Percentiles rank a stretch among this genome's conserved stretches.
These are phyloP conservation scores for Patella depressa DNA, from an alignment of 2,888 invertebrate species.

Conservation along the genomic window DNA sequence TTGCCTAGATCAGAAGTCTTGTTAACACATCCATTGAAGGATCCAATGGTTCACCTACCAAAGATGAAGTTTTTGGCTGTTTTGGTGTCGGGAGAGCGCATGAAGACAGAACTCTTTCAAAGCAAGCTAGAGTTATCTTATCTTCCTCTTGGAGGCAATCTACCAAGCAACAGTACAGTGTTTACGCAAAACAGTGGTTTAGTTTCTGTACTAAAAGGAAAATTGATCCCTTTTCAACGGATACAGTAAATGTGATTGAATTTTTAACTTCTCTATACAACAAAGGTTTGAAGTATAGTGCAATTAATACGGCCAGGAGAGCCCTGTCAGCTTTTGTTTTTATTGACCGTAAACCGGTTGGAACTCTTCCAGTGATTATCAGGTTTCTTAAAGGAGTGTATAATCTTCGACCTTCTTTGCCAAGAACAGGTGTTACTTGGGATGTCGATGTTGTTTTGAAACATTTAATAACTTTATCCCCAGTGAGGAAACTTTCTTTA, in stretches of 20 bases:
- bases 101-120: background rate
- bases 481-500: conserved; percentile 1
- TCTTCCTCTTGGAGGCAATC: conserved; percentile 17
- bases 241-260: conserved; percentile 12
- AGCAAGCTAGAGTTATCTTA: conserved; percentile 7
- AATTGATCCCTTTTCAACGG: conserved; percentile 14
- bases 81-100: conserved; percentile 11
- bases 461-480: conserved; percentile 13
- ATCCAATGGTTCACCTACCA: background rate
- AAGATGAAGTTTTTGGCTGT: conserved; percentile 15
- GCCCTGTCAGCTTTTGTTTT: background rate
- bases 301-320: conserved; percentile 21
- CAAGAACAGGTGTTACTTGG: conserved; percentile 15
- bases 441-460: conserved; percentile 18
- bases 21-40: conserved; percentile 13
- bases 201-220: conserved; percentile 13
- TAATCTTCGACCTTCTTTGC: conserved; percentile 1
- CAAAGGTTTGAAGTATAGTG: conserved; percentile 18
- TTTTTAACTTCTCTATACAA: conserved; percentile 23
- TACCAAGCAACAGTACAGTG: conserved; percentile 18
- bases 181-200: conserved; percentile 23
- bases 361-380: conserved; percentile 13
- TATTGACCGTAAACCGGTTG: conserved; percentile 8
- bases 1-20: conserved; percentile 1
- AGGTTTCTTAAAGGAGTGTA: conserved; percentile 7